Evolutionary conservation across 2,797 vertebrate genomes (phyloP).

Genomic region (Zalophus californianus): DNA sequence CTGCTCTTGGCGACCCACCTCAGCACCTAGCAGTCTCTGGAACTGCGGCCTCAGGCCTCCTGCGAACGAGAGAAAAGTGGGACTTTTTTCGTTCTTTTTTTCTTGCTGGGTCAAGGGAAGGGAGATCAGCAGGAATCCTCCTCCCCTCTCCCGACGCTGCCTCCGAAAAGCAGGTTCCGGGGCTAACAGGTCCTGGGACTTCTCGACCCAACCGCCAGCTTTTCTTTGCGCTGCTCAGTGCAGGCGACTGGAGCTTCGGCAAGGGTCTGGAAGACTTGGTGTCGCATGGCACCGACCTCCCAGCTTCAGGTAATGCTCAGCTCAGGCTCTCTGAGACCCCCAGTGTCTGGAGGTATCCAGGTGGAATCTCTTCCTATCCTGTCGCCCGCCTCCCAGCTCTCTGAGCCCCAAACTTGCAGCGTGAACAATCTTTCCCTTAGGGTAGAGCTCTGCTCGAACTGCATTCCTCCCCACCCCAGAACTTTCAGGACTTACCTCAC

Average conservation of each 20-base stretch:
- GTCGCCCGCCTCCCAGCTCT: not conserved
- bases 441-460: not conserved
- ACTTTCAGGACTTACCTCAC: not conserved
- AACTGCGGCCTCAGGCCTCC: not conserved
- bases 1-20: not conserved
- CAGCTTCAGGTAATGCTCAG: not conserved
- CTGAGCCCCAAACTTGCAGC: not conserved
- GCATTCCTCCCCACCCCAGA: not conserved
- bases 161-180: not conserved
- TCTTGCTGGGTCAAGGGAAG: not conserved
- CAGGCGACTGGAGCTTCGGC: fast-evolving
- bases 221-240: not conserved
- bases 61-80: not conserved
- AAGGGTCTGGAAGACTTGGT: not conserved
- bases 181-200: not conserved
- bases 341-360: not conserved
- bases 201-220: not conserved
- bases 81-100: not conserved
- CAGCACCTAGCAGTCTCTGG: not conserved
- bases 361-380: not conserved
- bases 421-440: not conserved
- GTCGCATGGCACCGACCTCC: not conserved
- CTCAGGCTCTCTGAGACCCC: not conserved
- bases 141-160: not conserved
- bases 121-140: not conserved